phyloP scores from a whole-genome alignment of 2,797 vertebrate species.

The Karalla daura region DNA sequence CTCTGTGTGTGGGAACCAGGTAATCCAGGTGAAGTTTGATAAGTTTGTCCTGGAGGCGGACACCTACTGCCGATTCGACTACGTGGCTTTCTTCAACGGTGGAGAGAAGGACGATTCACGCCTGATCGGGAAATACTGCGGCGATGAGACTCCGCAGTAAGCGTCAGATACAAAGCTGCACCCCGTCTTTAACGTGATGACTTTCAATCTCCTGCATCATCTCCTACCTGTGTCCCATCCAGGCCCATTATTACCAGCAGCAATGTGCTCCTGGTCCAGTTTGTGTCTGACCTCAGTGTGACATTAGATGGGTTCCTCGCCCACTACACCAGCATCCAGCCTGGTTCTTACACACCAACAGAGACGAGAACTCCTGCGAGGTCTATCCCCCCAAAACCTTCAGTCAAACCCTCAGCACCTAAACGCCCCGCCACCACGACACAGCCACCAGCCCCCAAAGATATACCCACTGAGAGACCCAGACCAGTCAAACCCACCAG shows the following conservation, averaged over 20 bases:
- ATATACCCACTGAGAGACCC: conserved; percentile 32
- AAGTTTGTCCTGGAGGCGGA: conserved; percentile 91
- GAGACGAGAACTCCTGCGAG: conserved; percentile 32
- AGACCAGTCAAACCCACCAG: conserved; percentile 57
- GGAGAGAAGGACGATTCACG: conserved; percentile 85
- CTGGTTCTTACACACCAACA: conserved; percentile 43
- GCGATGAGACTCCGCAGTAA: conserved; percentile 86
- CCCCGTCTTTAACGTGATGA: not conserved
- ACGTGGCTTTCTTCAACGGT: conserved; percentile 90
- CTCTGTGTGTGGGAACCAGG: conserved; percentile 73
- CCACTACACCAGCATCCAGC: conserved; percentile 79
- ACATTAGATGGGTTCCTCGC: conserved; percentile 90
- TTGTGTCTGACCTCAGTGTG: conserved; percentile 92
- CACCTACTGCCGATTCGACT: conserved; percentile 92
- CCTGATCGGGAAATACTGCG: conserved; percentile 89
- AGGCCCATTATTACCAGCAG: conserved; percentile 83
- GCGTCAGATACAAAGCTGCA: conserved; percentile 35
- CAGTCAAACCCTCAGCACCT: conserved; percentile 27
- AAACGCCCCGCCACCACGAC: conserved; percentile 25
- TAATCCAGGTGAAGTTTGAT: conserved; percentile 89
- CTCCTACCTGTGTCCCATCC: conserved; percentile 5
- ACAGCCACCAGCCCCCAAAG: conserved; percentile 30
- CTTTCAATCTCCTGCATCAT: not conserved
- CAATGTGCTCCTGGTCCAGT: conserved; percentile 91
- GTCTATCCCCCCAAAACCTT: conserved; percentile 30